Conservation (phyloP, 2,797 vertebrate genomes). For the Lateolabrax maculatus region DNA sequence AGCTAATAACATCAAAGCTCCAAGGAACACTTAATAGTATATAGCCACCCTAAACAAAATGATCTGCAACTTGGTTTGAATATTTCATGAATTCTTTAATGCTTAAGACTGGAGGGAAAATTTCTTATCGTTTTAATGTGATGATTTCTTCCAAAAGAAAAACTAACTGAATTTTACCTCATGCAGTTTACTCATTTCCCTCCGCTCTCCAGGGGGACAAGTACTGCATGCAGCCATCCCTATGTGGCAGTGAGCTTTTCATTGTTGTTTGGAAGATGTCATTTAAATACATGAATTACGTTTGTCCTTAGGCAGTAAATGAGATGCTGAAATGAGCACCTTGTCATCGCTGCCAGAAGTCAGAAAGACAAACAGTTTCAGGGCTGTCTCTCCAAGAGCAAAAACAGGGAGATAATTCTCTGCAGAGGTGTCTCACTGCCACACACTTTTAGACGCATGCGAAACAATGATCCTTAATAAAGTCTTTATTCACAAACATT, state of each 20-base stretch:
- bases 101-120: conserved; percentile 36
- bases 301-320: conserved; percentile 55
- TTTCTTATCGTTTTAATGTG: conserved; percentile 33
- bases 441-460: neutral
- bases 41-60: conserved; percentile 64
- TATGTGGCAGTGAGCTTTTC: conserved; percentile 50
- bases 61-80: conserved; percentile 47
- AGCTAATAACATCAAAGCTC: conserved; percentile 74
- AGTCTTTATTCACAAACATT: conserved; percentile 20
- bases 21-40: conserved; percentile 58
- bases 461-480: conserved; percentile 20
- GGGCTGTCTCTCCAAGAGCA: conserved; percentile 17
- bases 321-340: conserved; percentile 66
- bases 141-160: conserved; percentile 38
- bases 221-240: neutral
- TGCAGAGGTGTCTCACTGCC: conserved; percentile 22
- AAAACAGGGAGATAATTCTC: conserved; percentile 34
- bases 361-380: conserved; percentile 34
- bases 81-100: conserved; percentile 64
- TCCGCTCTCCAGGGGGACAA: conserved; percentile 12
- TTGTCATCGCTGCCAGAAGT: conserved; percentile 53
- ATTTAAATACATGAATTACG: conserved; percentile 54
- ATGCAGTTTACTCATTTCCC: conserved; percentile 45
- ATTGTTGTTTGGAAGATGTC: conserved; percentile 58
- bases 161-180: conserved; percentile 43